Conservation (phyloP, 2,888 invertebrate species). For the Ferdinandea cuprea region DNA sequence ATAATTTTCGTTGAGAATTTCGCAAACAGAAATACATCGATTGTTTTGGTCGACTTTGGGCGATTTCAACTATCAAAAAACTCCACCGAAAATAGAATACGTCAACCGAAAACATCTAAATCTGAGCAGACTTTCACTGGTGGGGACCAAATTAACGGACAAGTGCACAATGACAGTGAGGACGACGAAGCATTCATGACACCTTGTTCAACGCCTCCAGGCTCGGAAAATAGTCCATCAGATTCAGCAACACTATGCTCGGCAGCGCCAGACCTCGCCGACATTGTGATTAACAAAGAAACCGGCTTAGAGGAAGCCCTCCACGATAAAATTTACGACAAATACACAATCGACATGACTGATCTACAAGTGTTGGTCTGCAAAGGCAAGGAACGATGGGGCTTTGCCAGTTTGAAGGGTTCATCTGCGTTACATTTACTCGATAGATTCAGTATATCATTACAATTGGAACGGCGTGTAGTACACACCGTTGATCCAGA, state of each 20-base stretch:
- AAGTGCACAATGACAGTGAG: conserved; percentile 80
- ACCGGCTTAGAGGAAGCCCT: conserved; percentile 86
- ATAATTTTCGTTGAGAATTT: conserved; percentile 94
- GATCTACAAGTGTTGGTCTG: conserved; percentile 95
- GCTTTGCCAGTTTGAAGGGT: conserved; percentile 92
- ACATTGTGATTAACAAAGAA: conserved; percentile 86
- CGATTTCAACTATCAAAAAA: conserved; percentile 85
- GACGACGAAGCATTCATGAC: conserved; percentile 89
- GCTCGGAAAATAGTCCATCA: conserved; percentile 87
- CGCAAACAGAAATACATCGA: conserved; percentile 88
- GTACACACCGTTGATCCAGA: conserved; percentile 93
- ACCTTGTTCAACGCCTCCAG: conserved; percentile 94
- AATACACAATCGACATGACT: conserved; percentile 90
- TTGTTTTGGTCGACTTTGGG: conserved; percentile 96
- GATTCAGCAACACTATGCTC: conserved; percentile 82
- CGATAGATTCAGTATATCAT: conserved; percentile 89
- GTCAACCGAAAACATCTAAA: conserved; percentile 55
- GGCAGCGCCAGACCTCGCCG: conserved; percentile 84
- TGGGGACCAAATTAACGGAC: conserved; percentile 55
- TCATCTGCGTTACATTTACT: conserved; percentile 94
- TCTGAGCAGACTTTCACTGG: conserved; percentile 18
- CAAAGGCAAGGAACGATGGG: conserved; percentile 94
- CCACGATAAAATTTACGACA: conserved; percentile 89
- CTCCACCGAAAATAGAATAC: conserved; percentile 71
- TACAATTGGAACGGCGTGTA: conserved; percentile 91